Base-by-base conservation (phyloP, 2,888 invertebrate genomes). In the Saturnia pavonia region DNA sequence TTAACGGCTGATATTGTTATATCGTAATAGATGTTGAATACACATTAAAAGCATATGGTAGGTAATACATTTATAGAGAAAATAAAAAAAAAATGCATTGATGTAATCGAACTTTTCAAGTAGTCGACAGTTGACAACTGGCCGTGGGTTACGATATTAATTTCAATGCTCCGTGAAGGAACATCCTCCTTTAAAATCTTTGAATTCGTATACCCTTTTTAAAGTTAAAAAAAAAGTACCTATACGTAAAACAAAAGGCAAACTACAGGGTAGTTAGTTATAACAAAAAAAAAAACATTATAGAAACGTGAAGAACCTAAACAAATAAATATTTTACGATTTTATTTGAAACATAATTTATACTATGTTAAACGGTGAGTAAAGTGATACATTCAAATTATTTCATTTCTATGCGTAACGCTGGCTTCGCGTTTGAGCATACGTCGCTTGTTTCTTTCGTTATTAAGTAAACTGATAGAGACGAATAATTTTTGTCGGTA, bases 281-380 rank as follows among this genome's bases (percentile, higher is more conserved):
- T 4, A 34, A 34, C 6, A 34, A 34, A 34, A 22, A 25, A 60
- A 0, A 25, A 4, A 60, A 1, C 27, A 25, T 60, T 57, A 6
- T 27, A 27, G 3, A n/a, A 40, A 22, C n/a, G 8, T 63, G 7
- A 63, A 1, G 3, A 14, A 19, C 51, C 19, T n/a, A 14, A 51
- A 51, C 51, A 66, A 65, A 70, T 12, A 70, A 48, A 69, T 27
- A 34, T 63, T 66, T 48, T 25, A 51, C n/a, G 65, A 34, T 48
- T 34, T 14, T 69, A n/a, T 69, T 69, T 25, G n/a, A 12, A 16
- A 34, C 40, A 34, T 34, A 45, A n/a, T n/a, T 8, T 22, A 22
- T 51, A 48, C 34, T 22, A 65, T 65, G 69, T 34, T 69, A 70
- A 70, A 40, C 34, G 51, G 22, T 70, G 48, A 65, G 34, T 14